A percentile compares a stretch with the other conserved stretches of the same genome.
These are phyloP conservation scores for Ambastaia sidthimunki DNA, from an alignment of 2,797 vertebrate species.

Conservation along the genomic window DNA sequence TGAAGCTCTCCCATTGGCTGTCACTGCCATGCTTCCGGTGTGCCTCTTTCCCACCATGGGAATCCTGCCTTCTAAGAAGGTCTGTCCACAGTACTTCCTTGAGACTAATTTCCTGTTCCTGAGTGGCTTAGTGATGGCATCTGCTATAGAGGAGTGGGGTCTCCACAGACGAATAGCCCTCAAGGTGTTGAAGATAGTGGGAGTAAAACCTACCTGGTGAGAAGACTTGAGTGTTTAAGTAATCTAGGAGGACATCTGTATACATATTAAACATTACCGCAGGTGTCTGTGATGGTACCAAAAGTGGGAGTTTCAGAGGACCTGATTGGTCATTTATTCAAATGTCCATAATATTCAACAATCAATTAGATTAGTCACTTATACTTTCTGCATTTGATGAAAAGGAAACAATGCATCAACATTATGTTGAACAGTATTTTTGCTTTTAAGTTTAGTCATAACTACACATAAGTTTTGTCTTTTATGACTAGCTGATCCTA, in stretches of 20 bases:
- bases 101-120: conserved; percentile 98
- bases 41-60: conserved; percentile 93
- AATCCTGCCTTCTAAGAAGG: conserved; percentile 86
- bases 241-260: neutral
- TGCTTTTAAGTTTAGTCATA: no score
- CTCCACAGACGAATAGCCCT: conserved; percentile 94
- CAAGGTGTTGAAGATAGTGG: conserved; percentile 87
- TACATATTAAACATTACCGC: neutral
- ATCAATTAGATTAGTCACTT: neutral
- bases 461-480: no score
- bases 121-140: conserved; percentile 94
- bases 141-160: conserved; percentile 95
- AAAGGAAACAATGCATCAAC: no score
- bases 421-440: no score
- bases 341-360: neutral
- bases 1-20: conserved; percentile 91
- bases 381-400: neutral
- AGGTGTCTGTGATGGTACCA: neutral
- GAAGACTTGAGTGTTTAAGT: conserved; percentile 39
- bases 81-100: conserved; percentile 94
- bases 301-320: neutral
- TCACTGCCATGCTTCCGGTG: conserved; percentile 93
- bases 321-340: neutral
- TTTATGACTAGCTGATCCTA: neutral
- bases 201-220: conserved; percentile 94